Percentiles rank a stretch among this genome's conserved stretches.
phyloP scores from a whole-genome alignment of 2,888 invertebrate genomes.

The Erannis defoliaria region DNA sequence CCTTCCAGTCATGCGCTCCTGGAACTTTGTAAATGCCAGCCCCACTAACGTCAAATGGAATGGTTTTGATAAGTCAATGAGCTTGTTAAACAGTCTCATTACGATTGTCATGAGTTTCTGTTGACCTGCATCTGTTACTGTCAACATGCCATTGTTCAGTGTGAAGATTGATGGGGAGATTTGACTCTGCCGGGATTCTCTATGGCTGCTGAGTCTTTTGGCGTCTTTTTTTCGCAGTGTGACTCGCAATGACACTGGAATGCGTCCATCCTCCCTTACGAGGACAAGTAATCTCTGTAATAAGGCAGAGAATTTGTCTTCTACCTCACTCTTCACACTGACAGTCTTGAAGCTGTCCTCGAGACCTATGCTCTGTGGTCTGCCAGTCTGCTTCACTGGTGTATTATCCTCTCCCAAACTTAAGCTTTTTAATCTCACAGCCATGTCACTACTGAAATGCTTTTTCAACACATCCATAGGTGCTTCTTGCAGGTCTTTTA shows the following conservation, averaged over 20 bases:
- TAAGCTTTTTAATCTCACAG: conserved; percentile 89
- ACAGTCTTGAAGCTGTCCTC: conserved; percentile 93
- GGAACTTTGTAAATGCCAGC: conserved; percentile 93
- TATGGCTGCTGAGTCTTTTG: conserved; percentile 88
- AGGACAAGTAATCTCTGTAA: conserved; percentile 90
- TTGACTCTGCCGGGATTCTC: conserved; percentile 92
- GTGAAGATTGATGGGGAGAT: conserved; percentile 89
- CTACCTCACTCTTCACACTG: conserved; percentile 90
- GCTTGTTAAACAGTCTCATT: conserved; percentile 91
- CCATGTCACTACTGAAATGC: conserved; percentile 89
- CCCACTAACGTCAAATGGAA: conserved; percentile 93
- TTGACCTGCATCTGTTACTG: conserved; percentile 84
- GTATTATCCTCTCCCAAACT: conserved; percentile 92
- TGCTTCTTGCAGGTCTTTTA: conserved; percentile 89
- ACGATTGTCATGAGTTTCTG: conserved; percentile 89
- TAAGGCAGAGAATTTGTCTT: conserved; percentile 89
- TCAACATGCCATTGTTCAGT: conserved; percentile 77
- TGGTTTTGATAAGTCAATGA: conserved; percentile 90
- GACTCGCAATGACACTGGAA: conserved; percentile 91
- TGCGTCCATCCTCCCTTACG: conserved; percentile 92
- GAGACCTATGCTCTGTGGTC: conserved; percentile 92
- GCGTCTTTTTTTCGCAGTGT: conserved; percentile 91
- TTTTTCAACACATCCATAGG: conserved; percentile 86
- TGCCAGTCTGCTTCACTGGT: conserved; percentile 91
- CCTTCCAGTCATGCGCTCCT: conserved; percentile 89